Evolutionary conservation across 2,797 vertebrate genomes (phyloP), one percentile per base, ranked within the genome.

Genomic region (Gymnopithys bicolor): DNA sequence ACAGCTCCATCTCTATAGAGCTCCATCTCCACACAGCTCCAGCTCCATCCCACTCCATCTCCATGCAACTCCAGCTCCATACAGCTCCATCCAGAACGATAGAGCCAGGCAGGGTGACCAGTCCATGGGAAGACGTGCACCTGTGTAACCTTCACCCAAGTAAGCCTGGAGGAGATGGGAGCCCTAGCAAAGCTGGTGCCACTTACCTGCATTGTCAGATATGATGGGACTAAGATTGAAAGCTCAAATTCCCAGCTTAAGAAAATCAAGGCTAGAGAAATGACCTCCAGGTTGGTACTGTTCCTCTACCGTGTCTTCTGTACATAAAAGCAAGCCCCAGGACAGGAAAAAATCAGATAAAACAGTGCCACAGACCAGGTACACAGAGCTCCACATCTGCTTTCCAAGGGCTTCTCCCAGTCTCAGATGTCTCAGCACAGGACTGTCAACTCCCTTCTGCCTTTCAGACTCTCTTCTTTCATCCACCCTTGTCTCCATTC

Each of bases 71-170:
- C 43, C 43, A 49, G 14, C 98, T 32, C 98, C 98, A 13, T 98
- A 98, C 97, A 99, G 98, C 95, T 98, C 99, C 30, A 95, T 99
- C 93, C 22, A 37, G 46, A 99, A 99, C 95, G 98, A 98, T 15
- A 99, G 99, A 95, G 98, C 98, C 51, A 97, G 98, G 88, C 99
- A 92, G 98, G 98, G 8, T 98, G 98, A 37, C 98, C 98, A 28
- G 98, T 99, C 91, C 99, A 98, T 98, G 98, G 98, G 94, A 99
- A 99, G 95, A 99, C 98, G 4, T 99, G 98, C 97, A 99, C 98
- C 63, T 98, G 98, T 9, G 87, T 99, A 7, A 98, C 98, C 87
- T 98, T 99, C 97, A 99, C 98, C 62, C 98, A 98, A 83, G 98
- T 97, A 76, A 25, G 18, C 53, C 99, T 98, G 96, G 98, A 99